Percentiles rank a stretch among this genome's conserved stretches.
phyloP scores from a whole-genome alignment of 2,888 invertebrate species.

The Drosophila meridiana region DNA sequence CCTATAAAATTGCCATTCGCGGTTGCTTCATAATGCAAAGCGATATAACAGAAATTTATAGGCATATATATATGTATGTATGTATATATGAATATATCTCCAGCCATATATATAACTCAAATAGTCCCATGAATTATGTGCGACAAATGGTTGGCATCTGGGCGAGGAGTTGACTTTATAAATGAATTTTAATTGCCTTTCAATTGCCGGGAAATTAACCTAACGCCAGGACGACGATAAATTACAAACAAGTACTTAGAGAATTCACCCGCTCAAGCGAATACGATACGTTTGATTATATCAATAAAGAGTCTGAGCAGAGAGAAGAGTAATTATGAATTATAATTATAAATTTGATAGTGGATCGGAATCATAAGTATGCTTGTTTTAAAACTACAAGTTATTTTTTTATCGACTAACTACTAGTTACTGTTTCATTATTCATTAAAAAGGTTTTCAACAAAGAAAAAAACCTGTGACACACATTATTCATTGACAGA shows the following conservation, averaged over 20 bases:
- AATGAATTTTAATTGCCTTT: constrained; percentile 73
- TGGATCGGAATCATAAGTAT: neutral
- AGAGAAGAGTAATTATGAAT: neutral
- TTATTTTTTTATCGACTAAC: too few species aligned
- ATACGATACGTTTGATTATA: neutral
- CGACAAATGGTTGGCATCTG: constrained; percentile 51
- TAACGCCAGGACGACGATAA: constrained; percentile 29
- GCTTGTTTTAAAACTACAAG: too few species aligned
- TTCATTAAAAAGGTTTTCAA: neutral
- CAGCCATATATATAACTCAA: constrained; percentile 3
- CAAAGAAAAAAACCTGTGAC: neutral
- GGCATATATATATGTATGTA: neutral
- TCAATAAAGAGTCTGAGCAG: neutral
- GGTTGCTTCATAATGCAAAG: constrained; percentile 54
- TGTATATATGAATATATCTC: neutral
- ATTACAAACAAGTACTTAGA: constrained; percentile 8
- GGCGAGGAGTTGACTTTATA: constrained; percentile 40
- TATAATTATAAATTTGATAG: neutral
- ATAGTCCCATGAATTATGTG: constrained; percentile 57
- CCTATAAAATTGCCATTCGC: constrained; percentile 53
- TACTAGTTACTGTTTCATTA: neutral
- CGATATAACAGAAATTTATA: constrained; percentile 17
- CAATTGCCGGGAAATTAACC: constrained; percentile 74
- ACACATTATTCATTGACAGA: neutral
- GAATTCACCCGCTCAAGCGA: neutral